Evolutionary conservation across 2,888 invertebrate species (phyloP).

Genomic region (Imbricaverruca yamaguchii): DNA sequence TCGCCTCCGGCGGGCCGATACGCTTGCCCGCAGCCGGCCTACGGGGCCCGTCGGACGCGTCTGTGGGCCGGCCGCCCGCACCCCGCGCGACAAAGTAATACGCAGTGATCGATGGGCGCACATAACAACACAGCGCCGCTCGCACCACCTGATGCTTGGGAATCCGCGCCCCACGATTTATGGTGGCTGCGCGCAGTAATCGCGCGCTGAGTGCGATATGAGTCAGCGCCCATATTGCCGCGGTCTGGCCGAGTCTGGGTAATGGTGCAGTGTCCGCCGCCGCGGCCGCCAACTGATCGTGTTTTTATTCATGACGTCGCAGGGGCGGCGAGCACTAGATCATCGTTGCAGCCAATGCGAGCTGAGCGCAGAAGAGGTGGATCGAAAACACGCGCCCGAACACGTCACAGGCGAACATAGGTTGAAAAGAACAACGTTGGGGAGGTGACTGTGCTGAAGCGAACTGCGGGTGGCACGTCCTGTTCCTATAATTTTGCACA

Average conservation of each 20-base stretch:
- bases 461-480: no score
- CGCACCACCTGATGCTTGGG: slow-evolving; percentile 9
- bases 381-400: no score
- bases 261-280: neutral
- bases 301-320: neutral
- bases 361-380: no score
- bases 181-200: neutral
- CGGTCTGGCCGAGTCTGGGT: neutral
- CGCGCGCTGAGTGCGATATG: neutral
- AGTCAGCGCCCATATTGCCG: slow-evolving; percentile 7
- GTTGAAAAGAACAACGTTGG: no score
- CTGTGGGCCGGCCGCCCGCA: neutral
- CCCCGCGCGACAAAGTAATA: slow-evolving; percentile 4
- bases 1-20: no score
- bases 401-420: no score
- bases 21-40: neutral
- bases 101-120: neutral
- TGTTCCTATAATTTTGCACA: no score
- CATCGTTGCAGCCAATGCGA: neutral
- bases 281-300: neutral
- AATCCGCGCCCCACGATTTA: neutral
- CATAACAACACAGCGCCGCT: neutral
- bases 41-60: neutral
- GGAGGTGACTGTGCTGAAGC: no score
- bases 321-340: neutral